Evolutionary conservation across 92 coral and sea anemone genomes (phyloP), one percentile per base, ranked within the genome.

Genomic region (Zoanthus sociatus): DNA sequence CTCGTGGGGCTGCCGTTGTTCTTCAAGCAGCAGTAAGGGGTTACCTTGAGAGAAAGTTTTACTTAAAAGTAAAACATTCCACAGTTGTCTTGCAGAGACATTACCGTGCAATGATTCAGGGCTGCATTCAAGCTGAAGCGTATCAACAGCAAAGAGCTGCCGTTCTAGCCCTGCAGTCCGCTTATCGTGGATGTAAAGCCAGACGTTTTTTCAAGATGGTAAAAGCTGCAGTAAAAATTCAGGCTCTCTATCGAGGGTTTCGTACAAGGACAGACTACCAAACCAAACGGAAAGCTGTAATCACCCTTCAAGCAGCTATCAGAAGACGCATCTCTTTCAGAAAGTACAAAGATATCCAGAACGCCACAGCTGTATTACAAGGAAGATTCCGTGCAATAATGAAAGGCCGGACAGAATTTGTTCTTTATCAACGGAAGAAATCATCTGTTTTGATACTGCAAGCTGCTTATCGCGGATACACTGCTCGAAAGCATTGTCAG

Each of bases 261-360:
- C 32, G 56, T 37, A 94, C 82, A 10, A 82, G 98, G 15, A 78
- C 86, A 46, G 86, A 93, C 33, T 74, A 90, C 12, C 42, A 31
- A 32, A 70, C 31, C 46, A 89, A 82, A 84, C 90, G 84, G 48
- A n/a, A 79, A 58, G 87, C 91, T 7, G 66, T 90, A 11, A 45
- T 95, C 64, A 78, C 78, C 1, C 86, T 95, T 37, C 98, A 95
- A 76, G 94, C 98, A 50, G 79, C 92, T 11, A 77, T 73, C 61
- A 89, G 91, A 30, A 91, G 96, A 13, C 72, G 76, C 78, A 45
- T 68, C 64, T 71, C 71, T 58, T 88, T 90, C 42, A 89, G 81
- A 74, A 84, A 72, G 64, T 90, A 77, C 53, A 68, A 47, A 50
- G 68, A 70, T 68, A 68, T 92, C 75, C 78, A 78, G 68, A 78